Conservation (phyloP, 2,888 invertebrate species). For the Cheilosia variabilis region DNA sequence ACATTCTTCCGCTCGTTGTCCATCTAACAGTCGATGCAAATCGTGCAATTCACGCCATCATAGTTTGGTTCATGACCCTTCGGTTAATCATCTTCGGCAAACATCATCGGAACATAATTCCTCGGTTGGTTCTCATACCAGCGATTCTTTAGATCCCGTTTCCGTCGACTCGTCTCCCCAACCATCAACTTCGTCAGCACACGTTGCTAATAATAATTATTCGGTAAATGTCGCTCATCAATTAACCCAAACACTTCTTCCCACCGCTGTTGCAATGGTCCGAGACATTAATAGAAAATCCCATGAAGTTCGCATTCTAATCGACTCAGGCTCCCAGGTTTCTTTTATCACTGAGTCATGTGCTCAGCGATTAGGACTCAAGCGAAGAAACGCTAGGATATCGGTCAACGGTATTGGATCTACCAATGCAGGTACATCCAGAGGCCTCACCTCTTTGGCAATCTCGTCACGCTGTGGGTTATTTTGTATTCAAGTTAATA, state of each 20-base stretch:
- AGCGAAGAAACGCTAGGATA: too few relatives aligned
- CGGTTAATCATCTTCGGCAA: neutral
- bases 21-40: neutral
- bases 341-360: conserved; percentile 27
- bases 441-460: neutral
- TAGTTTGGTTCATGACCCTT: conserved; percentile 10
- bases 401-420: too few relatives aligned
- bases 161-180: neutral
- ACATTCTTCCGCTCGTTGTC: neutral
- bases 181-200: neutral
- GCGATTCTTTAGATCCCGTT: neutral
- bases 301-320: conserved; percentile 16
- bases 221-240: neutral
- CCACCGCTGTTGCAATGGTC: conserved; percentile 18
- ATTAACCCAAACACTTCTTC: too few relatives aligned
- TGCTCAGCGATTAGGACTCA: neutral
- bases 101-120: neutral
- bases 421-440: conserved; percentile 1
- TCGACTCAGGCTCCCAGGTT: conserved; percentile 22
- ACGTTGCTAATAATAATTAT: conserved; percentile 2
- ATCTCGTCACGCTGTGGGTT: conserved; percentile 6
- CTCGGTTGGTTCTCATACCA: neutral
- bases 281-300: neutral
- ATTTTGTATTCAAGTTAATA: too few relatives aligned
- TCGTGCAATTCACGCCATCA: conserved; percentile 3